Percentiles rank a stretch among this genome's conserved stretches.
These are phyloP conservation scores for Marmota flaviventris DNA, from an alignment of 2,113 vertebrate genomes.

Conservation along the genomic window DNA sequence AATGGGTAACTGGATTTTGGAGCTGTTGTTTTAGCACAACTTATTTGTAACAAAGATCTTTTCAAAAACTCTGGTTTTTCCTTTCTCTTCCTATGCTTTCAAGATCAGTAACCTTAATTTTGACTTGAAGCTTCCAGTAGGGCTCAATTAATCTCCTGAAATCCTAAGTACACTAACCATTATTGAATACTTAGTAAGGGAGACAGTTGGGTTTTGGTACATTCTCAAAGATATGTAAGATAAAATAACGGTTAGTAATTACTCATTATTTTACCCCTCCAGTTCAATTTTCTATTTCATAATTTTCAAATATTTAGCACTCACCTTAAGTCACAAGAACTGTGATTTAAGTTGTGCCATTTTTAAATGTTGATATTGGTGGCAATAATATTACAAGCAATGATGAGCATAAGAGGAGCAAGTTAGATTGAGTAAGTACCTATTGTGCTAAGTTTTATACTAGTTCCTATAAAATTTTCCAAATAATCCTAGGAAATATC, in stretches of 20 bases:
- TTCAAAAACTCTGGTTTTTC: neutral
- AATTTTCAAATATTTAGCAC: conserved; percentile 43
- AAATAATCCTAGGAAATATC: conserved; percentile 10
- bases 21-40: neutral
- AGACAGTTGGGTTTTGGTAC: neutral
- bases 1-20: neutral
- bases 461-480: neutral
- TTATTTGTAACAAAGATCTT: conserved; percentile 15
- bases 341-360: neutral
- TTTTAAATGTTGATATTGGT: neutral
- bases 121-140: neutral
- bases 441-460: neutral
- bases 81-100: conserved; percentile 19
- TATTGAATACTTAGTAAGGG: neutral
- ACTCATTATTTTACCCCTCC: neutral
- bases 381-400: neutral
- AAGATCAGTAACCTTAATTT: conserved; percentile 23
- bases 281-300: conserved; percentile 22
- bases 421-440: neutral
- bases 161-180: neutral
- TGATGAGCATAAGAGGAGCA: neutral
- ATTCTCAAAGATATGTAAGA: neutral
- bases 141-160: conserved; percentile 33
- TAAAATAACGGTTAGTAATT: neutral
- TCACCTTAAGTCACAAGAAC: neutral